Evolutionary conservation across 2,888 invertebrate genomes (phyloP).

Genomic region (Phoenoteleia sp.): DNA sequence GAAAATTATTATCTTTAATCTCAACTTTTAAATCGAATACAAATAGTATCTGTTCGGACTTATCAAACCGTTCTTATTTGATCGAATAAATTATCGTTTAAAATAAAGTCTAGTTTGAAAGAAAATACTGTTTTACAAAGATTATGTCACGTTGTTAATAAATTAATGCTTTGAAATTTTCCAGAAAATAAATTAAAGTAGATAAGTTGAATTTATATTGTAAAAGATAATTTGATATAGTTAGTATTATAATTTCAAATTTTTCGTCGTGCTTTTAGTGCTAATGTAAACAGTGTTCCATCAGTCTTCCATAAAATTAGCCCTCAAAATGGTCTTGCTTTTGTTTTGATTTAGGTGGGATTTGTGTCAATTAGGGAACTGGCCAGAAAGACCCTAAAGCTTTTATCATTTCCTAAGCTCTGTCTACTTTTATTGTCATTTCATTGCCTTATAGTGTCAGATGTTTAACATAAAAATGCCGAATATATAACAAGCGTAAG

Average conservation of each 20-base stretch:
- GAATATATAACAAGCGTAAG: not conserved
- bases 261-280: slow-evolving; percentile 44
- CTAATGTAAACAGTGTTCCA: slow-evolving; percentile 27
- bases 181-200: not conserved
- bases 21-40: not conserved
- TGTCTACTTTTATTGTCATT: slow-evolving; percentile 25
- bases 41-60: not conserved
- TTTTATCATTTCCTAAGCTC: slow-evolving; percentile 40
- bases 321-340: slow-evolving; percentile 61
- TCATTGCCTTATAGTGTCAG: not conserved
- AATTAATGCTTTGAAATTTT: no score
- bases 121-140: no score
- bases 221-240: slow-evolving; percentile 4
- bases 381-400: slow-evolving; percentile 55
- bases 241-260: slow-evolving; percentile 32
- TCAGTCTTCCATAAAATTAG: slow-evolving; percentile 55
- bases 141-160: no score
- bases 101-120: no score
- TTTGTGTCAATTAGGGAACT: slow-evolving; percentile 77
- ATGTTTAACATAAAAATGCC: slow-evolving; percentile 1
- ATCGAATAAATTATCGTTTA: no score
- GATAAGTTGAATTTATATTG: not conserved
- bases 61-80: no score
- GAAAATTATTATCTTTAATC: not conserved
- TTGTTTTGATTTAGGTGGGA: slow-evolving; percentile 75